Evolutionary conservation across 1,140 invertebrate species (phyloP), one percentile per base, ranked within the genome.

Genomic region (Leptonema lineaticorne): DNA sequence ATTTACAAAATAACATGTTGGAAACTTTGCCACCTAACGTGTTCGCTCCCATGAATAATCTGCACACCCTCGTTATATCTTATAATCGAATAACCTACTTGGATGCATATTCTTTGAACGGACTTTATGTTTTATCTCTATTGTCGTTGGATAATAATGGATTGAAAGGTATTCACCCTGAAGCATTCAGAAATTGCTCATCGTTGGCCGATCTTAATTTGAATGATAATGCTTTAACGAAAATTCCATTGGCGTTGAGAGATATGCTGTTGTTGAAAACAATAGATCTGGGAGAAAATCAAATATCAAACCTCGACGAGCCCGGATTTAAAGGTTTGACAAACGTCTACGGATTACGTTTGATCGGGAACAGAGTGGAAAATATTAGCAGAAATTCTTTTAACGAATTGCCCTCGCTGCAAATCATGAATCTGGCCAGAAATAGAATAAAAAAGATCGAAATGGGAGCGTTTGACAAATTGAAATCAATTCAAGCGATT

Each of bases 361-460:
- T 97, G 64, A 92, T 94, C 60, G 92, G 92, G 68, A 97, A 97
- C 82, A 89, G 90, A 74, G 83, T 97, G 68, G 90, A 92, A 76
- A 94, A 94, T 75, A 87, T 97, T 50, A 91, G 88, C 27, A 90
- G 91, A 76, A 86, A 88, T 27, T 87, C 89, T 11, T 94, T 96
- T 76, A 82, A 87, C n/a, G 87, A 92, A 72, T 78, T 95, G 67
- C 91, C 92, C 14, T 87, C 87, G 2, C 80, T 97, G 41, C 92
- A 94, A 78, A 93, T 95, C 73, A 82, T 97, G 50, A 96, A 96
- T 83, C 83, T 96, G 69, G 92, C 93, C 9, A 86, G 91, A 68
- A 97, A 97, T 83, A 87, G 86, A 76, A 89, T 97, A 22, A 84
- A 87, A 48, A 84, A 85, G 66, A 87, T 96, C 22, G 92, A 95